Evolutionary conservation across 2,113 vertebrate genomes (phyloP).

Genomic region (Solea senegalensis): DNA sequence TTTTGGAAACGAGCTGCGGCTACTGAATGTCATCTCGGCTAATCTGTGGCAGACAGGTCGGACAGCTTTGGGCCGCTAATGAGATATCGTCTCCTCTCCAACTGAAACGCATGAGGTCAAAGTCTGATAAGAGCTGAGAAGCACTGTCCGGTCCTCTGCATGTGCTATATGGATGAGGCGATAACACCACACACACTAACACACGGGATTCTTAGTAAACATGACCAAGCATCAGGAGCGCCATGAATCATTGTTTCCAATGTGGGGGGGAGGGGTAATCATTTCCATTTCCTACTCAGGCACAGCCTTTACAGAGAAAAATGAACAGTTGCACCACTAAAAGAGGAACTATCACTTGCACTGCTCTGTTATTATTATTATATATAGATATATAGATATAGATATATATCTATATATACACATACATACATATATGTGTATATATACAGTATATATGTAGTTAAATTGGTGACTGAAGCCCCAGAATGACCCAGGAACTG

Average conservation of each 20-base stretch:
- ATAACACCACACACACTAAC: constrained; percentile 23
- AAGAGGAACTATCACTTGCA: neutral
- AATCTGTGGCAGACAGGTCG: constrained; percentile 58
- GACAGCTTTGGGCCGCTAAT: constrained; percentile 16
- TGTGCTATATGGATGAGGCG: constrained; percentile 1
- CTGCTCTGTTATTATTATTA: no score
- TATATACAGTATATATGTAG: no score
- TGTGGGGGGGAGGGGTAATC: neutral
- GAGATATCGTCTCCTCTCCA: constrained; percentile 58
- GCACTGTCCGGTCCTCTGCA: constrained; percentile 40
- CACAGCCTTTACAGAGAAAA: neutral
- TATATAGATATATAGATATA: no score
- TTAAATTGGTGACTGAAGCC: constrained; percentile 1
- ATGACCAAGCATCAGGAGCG: constrained; percentile 8
- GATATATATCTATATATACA: no score
- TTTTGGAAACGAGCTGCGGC: neutral
- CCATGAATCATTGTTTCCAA: neutral
- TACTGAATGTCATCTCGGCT: constrained; percentile 5
- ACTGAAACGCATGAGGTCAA: constrained; percentile 60
- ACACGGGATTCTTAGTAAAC: constrained; percentile 28
- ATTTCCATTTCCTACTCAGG: neutral
- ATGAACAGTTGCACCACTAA: neutral
- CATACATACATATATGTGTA: no score
- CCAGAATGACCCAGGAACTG: constrained; percentile 11
- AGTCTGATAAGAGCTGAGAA: constrained; percentile 62